These are phyloP conservation scores for Furnarius figulus DNA, from an alignment of 2,113 vertebrate genomes.

Conservation along the genomic window DNA sequence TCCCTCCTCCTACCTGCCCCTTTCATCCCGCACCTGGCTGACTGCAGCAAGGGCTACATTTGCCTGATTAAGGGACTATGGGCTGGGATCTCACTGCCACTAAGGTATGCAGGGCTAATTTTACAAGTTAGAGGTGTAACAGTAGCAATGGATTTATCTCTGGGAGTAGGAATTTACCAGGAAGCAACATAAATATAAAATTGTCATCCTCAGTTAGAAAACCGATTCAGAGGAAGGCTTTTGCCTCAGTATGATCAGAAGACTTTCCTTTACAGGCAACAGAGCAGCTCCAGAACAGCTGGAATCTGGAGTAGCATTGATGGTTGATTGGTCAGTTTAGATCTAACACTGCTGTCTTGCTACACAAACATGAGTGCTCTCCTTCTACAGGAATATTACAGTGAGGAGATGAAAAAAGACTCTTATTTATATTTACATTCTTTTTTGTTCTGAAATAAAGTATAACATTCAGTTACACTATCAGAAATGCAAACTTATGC, in stretches of 20 bases:
- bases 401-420: background rate
- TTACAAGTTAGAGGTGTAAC: background rate
- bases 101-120: background rate
- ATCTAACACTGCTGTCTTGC: background rate
- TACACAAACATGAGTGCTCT: background rate
- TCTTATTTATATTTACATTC: background rate
- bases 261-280: background rate
- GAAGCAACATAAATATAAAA: background rate
- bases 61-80: background rate
- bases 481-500: background rate
- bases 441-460: background rate
- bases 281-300: background rate
- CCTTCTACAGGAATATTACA: background rate
- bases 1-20: background rate
- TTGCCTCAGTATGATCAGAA: accelerated
- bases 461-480: background rate
- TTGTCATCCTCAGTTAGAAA: background rate
- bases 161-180: background rate
- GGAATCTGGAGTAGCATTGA: background rate
- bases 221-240: background rate
- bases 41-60: background rate
- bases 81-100: background rate
- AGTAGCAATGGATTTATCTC: background rate
- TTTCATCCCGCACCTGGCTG: background rate
- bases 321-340: background rate